Evolutionary conservation across 2,888 invertebrate genomes (phyloP), one percentile per base, ranked within the genome.

Genomic region (Cerastis rubricosa): DNA sequence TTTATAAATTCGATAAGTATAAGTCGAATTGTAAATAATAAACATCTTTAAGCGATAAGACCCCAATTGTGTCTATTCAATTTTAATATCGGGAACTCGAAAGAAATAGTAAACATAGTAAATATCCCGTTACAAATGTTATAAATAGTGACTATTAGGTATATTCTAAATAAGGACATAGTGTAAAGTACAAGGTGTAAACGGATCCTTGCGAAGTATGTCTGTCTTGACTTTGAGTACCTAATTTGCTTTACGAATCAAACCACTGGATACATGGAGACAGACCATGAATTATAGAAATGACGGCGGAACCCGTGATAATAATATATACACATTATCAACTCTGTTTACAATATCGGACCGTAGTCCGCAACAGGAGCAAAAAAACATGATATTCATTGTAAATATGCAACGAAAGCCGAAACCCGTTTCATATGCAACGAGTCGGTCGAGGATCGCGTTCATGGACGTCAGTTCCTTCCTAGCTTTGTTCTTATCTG

Each of bases 371-470:
- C 82, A 81, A 85, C 85, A 81, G 78, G 84, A 84, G 85, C 85
- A 85, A 90, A 90, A 92, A 94, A 92, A 92, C 91, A 94, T 95
- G 92, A 93, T 90, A 95, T 95, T 93, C 95, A 89, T 93, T 89
- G 92, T 96, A 93, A 93, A 96, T 95, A 96, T 96, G 94, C 93
- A 96, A 93, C 93, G 95, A 94, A 92, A 95, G 90, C 91, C 91
- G 94, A 96, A 92, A 94, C 95, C 90, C 90, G 94, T 94, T 95
- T 94, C 89, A 93, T 94, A 95, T 94, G 93, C 94, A 95, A 91
- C 91, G 90, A 88, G 85, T 87, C 88, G 83, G 87, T 79, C 82
- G 85, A 85, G 86, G 85, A 90, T 89, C 89, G 82, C 80, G 87
- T 91, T 89, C 84, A 73, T 80, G 78, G 83, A 78, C 87, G 88